phyloP scores from a whole-genome alignment of 2,113 vertebrate species.

The human (Homo sapiens) region DNA sequence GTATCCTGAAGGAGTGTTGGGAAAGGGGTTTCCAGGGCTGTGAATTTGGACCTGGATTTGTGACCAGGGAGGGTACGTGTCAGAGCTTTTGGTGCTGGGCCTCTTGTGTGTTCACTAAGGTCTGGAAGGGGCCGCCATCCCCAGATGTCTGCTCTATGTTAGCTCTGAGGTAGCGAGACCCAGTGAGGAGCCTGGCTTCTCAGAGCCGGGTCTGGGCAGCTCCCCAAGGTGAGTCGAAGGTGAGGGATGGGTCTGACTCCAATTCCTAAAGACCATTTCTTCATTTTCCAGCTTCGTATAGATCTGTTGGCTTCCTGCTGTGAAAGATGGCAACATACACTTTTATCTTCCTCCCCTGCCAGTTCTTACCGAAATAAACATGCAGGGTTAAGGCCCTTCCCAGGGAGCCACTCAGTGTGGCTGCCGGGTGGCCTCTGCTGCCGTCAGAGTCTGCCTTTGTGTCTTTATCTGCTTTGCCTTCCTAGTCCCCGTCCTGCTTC shows the following conservation, averaged over 20 bases:
- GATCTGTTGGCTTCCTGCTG: not conserved
- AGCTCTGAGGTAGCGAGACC: not conserved
- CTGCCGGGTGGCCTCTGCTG: not conserved
- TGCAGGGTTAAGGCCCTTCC: not conserved
- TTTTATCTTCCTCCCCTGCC: no score
- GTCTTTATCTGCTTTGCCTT: not conserved
- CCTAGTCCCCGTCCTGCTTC: not conserved
- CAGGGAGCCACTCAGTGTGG: not conserved
- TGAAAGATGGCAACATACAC: not conserved
- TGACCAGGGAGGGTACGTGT: rapidly evolving
- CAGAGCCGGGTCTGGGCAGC: not conserved
- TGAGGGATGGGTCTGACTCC: not conserved
- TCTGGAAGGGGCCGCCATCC: not conserved
- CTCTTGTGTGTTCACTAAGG: no score
- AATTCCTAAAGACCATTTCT: not conserved
- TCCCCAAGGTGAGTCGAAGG: not conserved
- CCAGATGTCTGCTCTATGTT: not conserved
- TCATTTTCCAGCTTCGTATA: not conserved
- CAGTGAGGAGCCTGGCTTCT: no score
- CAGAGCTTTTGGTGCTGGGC: not conserved
- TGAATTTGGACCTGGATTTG: no score
- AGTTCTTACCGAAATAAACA: not conserved
- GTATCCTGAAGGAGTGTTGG: not conserved
- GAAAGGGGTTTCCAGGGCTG: not conserved
- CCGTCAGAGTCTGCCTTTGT: not conserved